Conservation (phyloP, 2,113 vertebrate genomes). For the Eira barbara region DNA sequence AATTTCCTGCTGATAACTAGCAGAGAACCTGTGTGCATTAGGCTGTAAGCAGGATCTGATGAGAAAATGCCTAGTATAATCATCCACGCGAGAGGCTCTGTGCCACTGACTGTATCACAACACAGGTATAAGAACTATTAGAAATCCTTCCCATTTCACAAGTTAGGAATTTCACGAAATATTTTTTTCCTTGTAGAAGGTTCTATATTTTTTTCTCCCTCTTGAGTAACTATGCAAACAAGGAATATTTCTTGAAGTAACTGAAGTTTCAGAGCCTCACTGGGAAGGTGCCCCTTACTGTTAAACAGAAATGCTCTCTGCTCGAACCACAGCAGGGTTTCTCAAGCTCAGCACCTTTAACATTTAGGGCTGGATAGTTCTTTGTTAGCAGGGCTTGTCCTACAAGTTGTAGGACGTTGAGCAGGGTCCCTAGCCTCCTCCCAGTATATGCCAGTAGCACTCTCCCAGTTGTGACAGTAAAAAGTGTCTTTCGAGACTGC, state of each 20-base stretch:
- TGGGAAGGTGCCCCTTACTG: background rate
- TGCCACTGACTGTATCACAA: background rate
- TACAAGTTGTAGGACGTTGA: accelerated
- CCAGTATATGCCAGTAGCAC: background rate
- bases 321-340: background rate
- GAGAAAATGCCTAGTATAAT: background rate
- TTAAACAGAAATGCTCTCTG: background rate
- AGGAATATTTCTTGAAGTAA: slow-evolving; percentile 38
- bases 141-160: background rate
- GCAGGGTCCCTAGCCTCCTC: background rate
- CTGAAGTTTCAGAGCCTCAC: background rate
- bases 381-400: background rate
- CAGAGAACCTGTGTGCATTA: background rate
- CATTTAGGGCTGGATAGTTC: background rate
- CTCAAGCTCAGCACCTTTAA: background rate
- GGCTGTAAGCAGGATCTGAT: background rate
- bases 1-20: background rate
- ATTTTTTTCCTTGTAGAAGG: background rate
- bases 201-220: background rate
- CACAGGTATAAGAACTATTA: background rate
- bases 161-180: background rate
- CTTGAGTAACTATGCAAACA: background rate
- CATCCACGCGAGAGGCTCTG: background rate
- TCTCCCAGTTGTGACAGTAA: background rate
- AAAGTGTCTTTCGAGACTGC: background rate